phyloP scores from a whole-genome alignment of 2,888 invertebrate species.

The Theodoxus fluviatilis region DNA sequence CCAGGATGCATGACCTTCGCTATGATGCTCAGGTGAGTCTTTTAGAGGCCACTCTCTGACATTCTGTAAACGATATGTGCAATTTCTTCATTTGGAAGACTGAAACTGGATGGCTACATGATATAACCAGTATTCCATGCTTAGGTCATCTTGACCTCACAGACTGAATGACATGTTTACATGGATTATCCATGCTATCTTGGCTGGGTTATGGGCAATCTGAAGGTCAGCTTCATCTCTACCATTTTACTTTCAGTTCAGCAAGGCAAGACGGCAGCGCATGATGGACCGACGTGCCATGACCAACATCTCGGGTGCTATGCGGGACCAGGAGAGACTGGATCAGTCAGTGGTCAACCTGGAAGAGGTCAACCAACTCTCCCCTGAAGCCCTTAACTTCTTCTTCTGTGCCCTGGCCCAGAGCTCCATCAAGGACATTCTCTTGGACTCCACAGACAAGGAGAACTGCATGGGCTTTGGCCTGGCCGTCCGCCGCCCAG shows the following conservation, averaged over 20 bases:
- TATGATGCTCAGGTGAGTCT: constrained; percentile 42
- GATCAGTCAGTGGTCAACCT: constrained; percentile 28
- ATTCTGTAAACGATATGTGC: not conserved
- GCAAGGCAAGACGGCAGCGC: constrained; percentile 42
- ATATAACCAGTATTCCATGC: not conserved
- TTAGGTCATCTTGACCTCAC: not conserved
- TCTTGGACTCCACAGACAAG: constrained; percentile 37
- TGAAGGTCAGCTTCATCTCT: not conserved
- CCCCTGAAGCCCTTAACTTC: constrained; percentile 38
- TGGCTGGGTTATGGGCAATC: not conserved
- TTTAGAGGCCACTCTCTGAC: not conserved
- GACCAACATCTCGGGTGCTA: constrained; percentile 39
- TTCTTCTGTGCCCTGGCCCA: constrained; percentile 45
- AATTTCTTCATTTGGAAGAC: not conserved
- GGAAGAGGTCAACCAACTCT: constrained; percentile 35
- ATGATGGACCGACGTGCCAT: constrained; percentile 43
- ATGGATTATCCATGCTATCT: not conserved
- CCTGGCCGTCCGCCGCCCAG: constrained; percentile 43
- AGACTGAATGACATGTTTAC: not conserved
- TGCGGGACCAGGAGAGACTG: constrained; percentile 36
- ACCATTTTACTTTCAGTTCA: constrained; percentile 35
- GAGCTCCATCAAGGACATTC: constrained; percentile 40
- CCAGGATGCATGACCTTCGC: constrained; percentile 45
- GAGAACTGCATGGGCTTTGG: constrained; percentile 47
- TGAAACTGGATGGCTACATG: not conserved